Conservation (phyloP, 2,113 vertebrate genomes). For the Callionymus lyra region DNA sequence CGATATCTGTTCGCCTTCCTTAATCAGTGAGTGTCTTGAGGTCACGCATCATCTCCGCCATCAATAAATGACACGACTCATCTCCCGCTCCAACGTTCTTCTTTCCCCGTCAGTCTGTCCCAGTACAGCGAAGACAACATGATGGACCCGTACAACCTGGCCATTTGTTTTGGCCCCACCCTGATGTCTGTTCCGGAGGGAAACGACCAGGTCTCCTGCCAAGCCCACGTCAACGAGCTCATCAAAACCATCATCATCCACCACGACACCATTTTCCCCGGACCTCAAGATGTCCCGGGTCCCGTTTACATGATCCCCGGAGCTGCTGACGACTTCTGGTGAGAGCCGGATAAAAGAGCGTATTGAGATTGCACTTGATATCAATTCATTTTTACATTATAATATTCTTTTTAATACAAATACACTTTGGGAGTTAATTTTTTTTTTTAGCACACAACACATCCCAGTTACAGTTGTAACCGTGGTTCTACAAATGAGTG, state of each 20-base stretch:
- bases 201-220: constrained; percentile 93
- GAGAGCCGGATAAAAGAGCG: constrained; percentile 35
- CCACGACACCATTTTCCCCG: constrained; percentile 88
- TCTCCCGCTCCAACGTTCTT: not conserved
- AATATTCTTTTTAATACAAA: no score
- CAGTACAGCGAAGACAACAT: constrained; percentile 99
- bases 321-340: constrained; percentile 89
- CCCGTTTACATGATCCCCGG: constrained; percentile 79
- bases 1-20: constrained; percentile 98
- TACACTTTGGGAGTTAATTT: no score
- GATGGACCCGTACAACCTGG: constrained; percentile 99
- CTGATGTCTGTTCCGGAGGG: constrained; percentile 95
- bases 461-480: no score
- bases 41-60: not conserved
- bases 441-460: no score
- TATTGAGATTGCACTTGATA: no score
- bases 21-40: constrained; percentile 79
- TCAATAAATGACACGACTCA: no score
- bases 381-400: no score
- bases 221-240: constrained; percentile 95
- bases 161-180: constrained; percentile 96
- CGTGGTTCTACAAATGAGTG: no score
- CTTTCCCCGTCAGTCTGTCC: constrained; percentile 74
- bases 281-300: constrained; percentile 79
- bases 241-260: constrained; percentile 99